Evolutionary conservation across 2,888 invertebrate species (phyloP), one percentile per base, ranked within the genome.

Genomic region (Drosophila testacea): DNA sequence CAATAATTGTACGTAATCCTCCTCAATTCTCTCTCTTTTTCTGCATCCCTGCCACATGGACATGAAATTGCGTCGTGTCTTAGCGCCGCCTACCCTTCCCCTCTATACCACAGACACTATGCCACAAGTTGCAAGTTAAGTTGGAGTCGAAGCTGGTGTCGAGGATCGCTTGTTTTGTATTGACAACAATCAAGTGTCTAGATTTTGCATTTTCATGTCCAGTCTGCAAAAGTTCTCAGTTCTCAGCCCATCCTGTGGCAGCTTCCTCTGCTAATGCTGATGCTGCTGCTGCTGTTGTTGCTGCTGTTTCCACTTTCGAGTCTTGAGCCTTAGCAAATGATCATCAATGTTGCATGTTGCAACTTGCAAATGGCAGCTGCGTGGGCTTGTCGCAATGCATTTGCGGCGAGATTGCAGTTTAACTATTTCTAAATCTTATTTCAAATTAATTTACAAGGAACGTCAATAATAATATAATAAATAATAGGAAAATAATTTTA

Each of bases 1-100:
- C 87, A 89, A 87, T 87, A 88, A 88, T 88, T 89, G 87, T 89
- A 77, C 65, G 60, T 48, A 59, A 61, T 70, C 63, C 66, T 59
- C 42, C 16, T 32, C 22, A 22, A 22, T 22, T 22, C 22, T 22
- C 22, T 22, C 2, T 22, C 22, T 22, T 22, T 22, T 22, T 22
- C 3, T 22, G 27, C 63, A 30, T 39, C 52, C 48, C 68, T 63
- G 44, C 51, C 38, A 52, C 36, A 41, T 13, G 34, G 51, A 52
- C 68, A 50, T 57, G 52, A 44, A 44, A 66, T 60, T 65, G 77
- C 66, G 46, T 79, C 79, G 76, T 79, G 77, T 66, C 69, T 79
- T 50, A 79, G 79, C 77, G 77, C 77, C 79, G 57, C 39, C 61
- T 30, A 27, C 47, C 16, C 28, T 10, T n/a, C 51, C 13, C 28